Conservation (phyloP, 2,113 vertebrate genomes). For the Cyanistes caeruleus region DNA sequence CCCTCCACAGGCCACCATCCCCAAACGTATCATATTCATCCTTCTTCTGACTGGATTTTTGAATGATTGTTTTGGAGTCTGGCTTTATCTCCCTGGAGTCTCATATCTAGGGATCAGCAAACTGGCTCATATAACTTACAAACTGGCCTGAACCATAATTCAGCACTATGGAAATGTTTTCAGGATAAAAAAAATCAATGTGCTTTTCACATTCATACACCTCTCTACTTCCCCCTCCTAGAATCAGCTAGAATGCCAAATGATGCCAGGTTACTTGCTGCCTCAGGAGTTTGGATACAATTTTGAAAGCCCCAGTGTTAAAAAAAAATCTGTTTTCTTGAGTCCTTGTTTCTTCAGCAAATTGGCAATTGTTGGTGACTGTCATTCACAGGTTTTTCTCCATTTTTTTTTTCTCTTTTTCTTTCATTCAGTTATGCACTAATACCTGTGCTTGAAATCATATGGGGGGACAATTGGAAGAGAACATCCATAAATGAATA, state of each 20-base stretch:
- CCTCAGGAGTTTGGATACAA: neutral
- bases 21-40: constrained; percentile 59
- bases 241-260: neutral
- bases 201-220: constrained; percentile 10
- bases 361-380: neutral
- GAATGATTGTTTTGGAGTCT: constrained; percentile 64
- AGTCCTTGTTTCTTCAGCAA: neutral
- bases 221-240: neutral
- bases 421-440: neutral
- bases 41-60: constrained; percentile 55
- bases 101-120: constrained; percentile 60
- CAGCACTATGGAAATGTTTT: constrained; percentile 35
- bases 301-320: neutral
- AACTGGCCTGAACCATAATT: constrained; percentile 49
- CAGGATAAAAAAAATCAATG: neutral
- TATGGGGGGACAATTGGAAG: neutral
- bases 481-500: neutral
- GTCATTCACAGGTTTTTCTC: accelerated
- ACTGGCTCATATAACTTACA: constrained; percentile 55
- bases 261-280: neutral
- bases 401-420: neutral
- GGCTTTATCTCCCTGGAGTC: constrained; percentile 51
- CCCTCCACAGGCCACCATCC: constrained; percentile 39
- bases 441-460: neutral
- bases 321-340: neutral